Conservation (phyloP, 2,113 vertebrate genomes). For the Pelvicachromis taeniatus region DNA sequence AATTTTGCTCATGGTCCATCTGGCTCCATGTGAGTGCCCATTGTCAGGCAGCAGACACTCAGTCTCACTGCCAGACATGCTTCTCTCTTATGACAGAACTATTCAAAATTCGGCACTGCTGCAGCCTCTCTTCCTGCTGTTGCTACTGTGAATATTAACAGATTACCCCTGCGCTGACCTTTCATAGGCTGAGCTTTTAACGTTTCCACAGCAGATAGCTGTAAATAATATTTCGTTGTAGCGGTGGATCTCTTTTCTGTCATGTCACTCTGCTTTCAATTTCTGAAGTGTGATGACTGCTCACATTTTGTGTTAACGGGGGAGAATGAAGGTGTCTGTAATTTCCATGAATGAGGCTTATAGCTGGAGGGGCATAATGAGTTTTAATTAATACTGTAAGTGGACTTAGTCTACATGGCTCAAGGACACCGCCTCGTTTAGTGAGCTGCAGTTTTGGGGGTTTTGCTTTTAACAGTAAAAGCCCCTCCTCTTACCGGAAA, state of each 20-base stretch:
- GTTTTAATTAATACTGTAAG: slow-evolving; percentile 37
- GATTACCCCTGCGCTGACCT: slow-evolving; percentile 38
- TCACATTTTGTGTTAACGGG: neutral
- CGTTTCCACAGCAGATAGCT: neutral
- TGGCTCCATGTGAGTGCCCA: neutral
- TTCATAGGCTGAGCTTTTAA: neutral
- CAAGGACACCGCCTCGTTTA: neutral
- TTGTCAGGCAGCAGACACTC: neutral
- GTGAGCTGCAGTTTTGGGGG: neutral
- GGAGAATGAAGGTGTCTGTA: neutral
- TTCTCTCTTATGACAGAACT: slow-evolving; percentile 9
- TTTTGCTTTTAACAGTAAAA: slow-evolving; percentile 11
- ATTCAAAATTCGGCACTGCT: slow-evolving; percentile 4
- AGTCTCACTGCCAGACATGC: slow-evolving; percentile 1
- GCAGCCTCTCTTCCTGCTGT: neutral
- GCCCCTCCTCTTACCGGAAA: neutral
- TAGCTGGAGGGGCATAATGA: slow-evolving; percentile 17
- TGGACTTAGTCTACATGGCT: neutral
- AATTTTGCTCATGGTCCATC: neutral
- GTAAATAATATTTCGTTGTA: neutral
- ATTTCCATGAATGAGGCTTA: neutral
- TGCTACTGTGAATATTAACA: slow-evolving; percentile 13
- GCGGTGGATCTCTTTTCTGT: neutral
- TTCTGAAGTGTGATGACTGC: neutral
- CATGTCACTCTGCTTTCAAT: neutral